phyloP scores from a whole-genome alignment of 1,140 invertebrate genomes.

The Pectinophora gossypiella region DNA sequence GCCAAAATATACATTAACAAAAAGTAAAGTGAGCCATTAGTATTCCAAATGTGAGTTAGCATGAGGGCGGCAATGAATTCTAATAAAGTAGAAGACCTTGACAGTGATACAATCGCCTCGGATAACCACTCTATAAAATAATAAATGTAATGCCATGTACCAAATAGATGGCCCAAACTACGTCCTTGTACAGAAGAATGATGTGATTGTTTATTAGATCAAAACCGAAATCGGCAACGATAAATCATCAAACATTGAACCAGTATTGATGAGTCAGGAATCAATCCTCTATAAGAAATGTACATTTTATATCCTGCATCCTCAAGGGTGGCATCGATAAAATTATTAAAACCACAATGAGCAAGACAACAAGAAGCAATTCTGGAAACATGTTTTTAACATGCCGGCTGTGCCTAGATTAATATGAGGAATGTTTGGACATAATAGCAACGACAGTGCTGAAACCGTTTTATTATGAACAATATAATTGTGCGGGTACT shows the following conservation, averaged over 20 bases:
- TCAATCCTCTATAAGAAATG: background rate
- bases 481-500: too few species aligned
- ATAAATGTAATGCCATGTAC: conserved; percentile 19
- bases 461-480: background rate
- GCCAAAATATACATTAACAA: conserved; percentile 27
- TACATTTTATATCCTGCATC: background rate
- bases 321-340: background rate
- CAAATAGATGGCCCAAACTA: conserved; percentile 9
- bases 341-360: background rate
- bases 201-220: background rate
- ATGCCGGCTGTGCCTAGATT: background rate
- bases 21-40: conserved; percentile 42
- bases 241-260: background rate
- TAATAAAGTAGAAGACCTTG: conserved; percentile 63
- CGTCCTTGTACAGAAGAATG: background rate
- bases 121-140: conserved; percentile 37
- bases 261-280: background rate
- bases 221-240: background rate
- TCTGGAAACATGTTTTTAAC: background rate
- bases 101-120: conserved; percentile 57
- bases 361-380: background rate
- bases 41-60: conserved; percentile 50
- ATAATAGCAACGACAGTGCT: background rate
- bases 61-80: conserved; percentile 60
- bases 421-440: background rate